These are phyloP conservation scores for Sturnus vulgaris DNA, from an alignment of 2,113 vertebrate genomes.

Conservation along the genomic window DNA sequence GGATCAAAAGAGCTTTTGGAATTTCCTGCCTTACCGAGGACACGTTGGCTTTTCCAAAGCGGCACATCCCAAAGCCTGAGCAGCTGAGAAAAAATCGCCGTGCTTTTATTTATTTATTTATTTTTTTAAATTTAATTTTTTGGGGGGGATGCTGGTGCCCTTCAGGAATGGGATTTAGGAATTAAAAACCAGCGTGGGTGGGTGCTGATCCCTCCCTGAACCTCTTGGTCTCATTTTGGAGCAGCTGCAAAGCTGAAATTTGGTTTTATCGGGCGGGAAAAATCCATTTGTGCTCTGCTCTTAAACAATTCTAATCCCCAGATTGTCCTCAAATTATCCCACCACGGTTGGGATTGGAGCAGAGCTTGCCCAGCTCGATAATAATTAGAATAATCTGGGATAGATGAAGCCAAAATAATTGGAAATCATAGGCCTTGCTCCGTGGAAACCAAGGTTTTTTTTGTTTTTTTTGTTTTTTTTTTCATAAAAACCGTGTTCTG, in stretches of 20 bases:
- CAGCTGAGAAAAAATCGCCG: not conserved
- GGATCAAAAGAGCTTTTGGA: not conserved
- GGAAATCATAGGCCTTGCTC: not conserved
- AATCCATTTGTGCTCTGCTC: accelerated
- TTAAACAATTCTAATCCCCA: not conserved
- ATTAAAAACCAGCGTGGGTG: accelerated
- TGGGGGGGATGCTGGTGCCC: not conserved
- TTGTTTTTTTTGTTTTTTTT: no score
- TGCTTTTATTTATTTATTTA: no score
- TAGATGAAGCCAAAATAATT: not conserved
- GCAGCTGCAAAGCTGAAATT: not conserved
- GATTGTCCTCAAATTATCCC: not conserved
- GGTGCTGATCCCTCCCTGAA: accelerated
- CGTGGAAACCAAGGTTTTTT: not conserved
- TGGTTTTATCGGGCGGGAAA: accelerated
- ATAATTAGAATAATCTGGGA: not conserved
- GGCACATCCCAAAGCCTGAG: no score
- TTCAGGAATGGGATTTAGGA: not conserved
- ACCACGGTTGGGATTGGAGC: accelerated
- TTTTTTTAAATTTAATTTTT: no score
- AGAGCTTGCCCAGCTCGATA: not conserved
- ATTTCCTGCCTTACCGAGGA: not conserved
- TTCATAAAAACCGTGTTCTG: not conserved
- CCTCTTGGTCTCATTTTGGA: not conserved
- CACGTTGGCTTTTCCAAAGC: not conserved